Percentiles rank a stretch among this genome's conserved stretches.
Evolutionary conservation across 1,140 invertebrate genomes (phyloP).

Genomic region (Ganaspis sp.): DNA sequence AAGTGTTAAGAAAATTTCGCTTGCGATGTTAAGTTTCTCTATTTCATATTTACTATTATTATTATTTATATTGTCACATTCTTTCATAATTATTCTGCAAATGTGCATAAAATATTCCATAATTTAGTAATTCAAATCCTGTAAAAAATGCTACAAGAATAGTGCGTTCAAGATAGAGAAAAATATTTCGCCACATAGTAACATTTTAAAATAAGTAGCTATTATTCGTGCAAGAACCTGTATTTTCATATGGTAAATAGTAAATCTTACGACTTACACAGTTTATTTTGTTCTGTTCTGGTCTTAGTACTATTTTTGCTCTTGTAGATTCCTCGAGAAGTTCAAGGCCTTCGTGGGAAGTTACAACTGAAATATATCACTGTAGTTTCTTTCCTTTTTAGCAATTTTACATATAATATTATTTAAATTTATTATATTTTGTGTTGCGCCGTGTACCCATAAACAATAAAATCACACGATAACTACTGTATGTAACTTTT

Average conservation of each 20-base stretch:
- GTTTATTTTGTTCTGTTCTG: not conserved
- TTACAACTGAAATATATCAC: not conserved
- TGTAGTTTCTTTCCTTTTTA: not conserved
- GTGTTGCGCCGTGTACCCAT: no score
- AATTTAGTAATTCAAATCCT: no score
- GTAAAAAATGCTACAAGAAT: no score
- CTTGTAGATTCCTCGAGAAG: not conserved
- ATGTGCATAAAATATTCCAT: no score
- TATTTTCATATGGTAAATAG: constrained; percentile 7
- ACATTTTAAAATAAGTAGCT: not conserved
- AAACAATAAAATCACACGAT: no score
- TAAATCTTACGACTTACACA: constrained; percentile 11
- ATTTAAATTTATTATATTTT: not conserved
- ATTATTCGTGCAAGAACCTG: not conserved
- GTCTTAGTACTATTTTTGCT: not conserved
- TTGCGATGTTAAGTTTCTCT: no score
- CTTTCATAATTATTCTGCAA: no score
- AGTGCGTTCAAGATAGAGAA: no score
- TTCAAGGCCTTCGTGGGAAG: constrained; percentile 24
- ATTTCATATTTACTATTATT: not conserved
- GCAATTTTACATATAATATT: not conserved
- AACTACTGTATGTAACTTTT: no score
- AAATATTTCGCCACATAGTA: not conserved
- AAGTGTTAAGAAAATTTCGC: no score
- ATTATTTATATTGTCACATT: not conserved